phyloP scores from a whole-genome alignment of 2,888 invertebrate genomes.

The Eustalomyia histrio region DNA sequence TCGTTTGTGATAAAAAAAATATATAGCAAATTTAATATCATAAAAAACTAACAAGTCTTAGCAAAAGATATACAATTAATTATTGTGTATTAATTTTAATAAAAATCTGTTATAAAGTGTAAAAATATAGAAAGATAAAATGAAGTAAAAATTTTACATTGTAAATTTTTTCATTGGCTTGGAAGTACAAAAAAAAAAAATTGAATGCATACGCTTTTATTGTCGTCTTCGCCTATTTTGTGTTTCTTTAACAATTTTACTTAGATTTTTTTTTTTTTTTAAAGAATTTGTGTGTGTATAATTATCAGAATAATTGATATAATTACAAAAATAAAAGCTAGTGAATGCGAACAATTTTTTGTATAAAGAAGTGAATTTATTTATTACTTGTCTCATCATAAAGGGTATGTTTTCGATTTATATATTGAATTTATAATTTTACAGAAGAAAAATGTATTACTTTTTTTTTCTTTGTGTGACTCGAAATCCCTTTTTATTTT shows the following conservation, averaged over 20 bases:
- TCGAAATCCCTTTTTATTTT: slow-evolving; percentile 16
- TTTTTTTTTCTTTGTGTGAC: slow-evolving; percentile 21
- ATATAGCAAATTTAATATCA: slow-evolving; percentile 30
- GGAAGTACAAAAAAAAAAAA: slow-evolving; percentile 22
- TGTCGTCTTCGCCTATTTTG: slow-evolving; percentile 51
- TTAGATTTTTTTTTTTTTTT: no score
- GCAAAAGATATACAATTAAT: neutral
- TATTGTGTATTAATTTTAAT: neutral
- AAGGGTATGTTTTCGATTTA: no score
- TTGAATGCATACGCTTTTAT: slow-evolving; percentile 58
- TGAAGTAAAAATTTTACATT: no score
- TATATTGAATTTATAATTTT: no score
- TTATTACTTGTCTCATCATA: no score
- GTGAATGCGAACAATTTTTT: slow-evolving; percentile 1
- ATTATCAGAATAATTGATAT: no score
- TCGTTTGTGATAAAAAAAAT: slow-evolving; percentile 68
- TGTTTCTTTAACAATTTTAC: slow-evolving; percentile 7
- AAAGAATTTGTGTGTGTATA: neutral
- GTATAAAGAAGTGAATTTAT: neutral
- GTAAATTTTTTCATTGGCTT: no score
- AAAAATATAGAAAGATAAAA: no score
- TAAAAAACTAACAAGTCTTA: slow-evolving; percentile 39
- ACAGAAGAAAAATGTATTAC: neutral
- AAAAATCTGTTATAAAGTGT: no score
- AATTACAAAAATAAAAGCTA: slow-evolving; percentile 20